phyloP scores from a whole-genome alignment of 2,888 invertebrate species.

The Nineta flava region DNA sequence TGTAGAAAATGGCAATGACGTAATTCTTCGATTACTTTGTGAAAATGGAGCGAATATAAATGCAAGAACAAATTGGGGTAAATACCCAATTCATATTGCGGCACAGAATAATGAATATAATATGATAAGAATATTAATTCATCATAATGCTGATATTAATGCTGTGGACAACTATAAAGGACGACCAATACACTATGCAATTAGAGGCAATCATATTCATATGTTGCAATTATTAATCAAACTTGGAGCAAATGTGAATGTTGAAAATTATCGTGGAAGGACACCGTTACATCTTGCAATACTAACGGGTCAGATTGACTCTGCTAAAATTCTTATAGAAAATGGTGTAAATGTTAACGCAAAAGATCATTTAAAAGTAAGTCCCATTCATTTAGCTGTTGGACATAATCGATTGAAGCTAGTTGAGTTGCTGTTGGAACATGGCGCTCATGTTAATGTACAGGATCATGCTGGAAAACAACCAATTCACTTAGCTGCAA shows the following conservation, averaged over 20 bases:
- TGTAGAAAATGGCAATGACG: conserved; percentile 93
- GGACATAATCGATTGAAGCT: background rate
- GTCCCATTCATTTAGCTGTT: background rate
- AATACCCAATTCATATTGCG: background rate
- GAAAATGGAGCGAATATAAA: conserved; percentile 84
- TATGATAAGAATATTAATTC: background rate
- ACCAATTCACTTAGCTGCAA: background rate
- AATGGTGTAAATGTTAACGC: background rate
- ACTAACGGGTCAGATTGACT: background rate
- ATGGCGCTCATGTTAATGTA: background rate
- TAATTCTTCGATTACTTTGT: conserved; percentile 82
- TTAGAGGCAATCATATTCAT: background rate
- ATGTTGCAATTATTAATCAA: background rate
- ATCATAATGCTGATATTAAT: background rate
- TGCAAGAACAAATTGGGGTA: conserved; percentile 31
- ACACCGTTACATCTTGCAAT: background rate
- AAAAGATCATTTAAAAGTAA: background rate
- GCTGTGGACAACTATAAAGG: background rate
- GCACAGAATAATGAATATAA: background rate
- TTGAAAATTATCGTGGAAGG: background rate
- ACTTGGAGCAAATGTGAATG: background rate
- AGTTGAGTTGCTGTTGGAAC: background rate
- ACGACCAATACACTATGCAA: background rate
- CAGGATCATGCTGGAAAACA: background rate
- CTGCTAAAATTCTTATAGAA: background rate